Conservation (phyloP, 2,113 vertebrate species). For the Rhinichthys klamathensis region DNA sequence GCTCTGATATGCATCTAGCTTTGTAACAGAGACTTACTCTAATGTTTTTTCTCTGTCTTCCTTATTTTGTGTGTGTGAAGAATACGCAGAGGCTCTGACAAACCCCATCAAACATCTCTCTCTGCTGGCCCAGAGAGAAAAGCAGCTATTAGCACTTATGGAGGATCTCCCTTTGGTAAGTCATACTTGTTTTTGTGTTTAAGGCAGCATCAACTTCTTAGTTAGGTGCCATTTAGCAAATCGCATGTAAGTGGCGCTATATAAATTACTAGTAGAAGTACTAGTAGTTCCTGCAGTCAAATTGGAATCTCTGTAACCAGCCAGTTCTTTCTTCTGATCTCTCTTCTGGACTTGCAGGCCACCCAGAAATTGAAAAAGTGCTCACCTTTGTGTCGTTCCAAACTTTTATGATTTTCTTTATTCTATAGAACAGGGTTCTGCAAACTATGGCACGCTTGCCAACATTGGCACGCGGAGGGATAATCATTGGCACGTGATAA, state of each 20-base stretch:
- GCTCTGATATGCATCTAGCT: not conserved
- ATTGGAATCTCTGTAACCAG: not conserved
- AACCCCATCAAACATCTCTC: constrained; percentile 88
- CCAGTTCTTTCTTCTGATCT: not conserved
- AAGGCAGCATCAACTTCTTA: not conserved
- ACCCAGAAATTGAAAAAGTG: not conserved
- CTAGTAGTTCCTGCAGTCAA: not conserved
- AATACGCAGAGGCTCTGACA: constrained; percentile 85
- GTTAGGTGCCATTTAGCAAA: not conserved
- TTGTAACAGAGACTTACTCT: not conserved
- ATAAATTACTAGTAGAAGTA: not conserved
- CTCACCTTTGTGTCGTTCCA: not conserved
- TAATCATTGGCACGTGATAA: no score
- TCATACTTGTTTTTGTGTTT: not conserved
- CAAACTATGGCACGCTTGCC: no score
- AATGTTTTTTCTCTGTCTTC: not conserved
- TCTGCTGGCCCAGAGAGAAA: constrained; percentile 82
- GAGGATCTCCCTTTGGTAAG: constrained; percentile 81
- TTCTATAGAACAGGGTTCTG: no score
- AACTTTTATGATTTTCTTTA: not conserved
- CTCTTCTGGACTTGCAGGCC: not conserved
- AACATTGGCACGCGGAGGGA: no score
- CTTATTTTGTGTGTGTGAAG: constrained; percentile 64
- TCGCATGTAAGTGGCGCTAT: not conserved
- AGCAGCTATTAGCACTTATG: constrained; percentile 81